Evolutionary conservation across 2,113 vertebrate species (phyloP).

Genomic region (Neodontobutis hainanensis): DNA sequence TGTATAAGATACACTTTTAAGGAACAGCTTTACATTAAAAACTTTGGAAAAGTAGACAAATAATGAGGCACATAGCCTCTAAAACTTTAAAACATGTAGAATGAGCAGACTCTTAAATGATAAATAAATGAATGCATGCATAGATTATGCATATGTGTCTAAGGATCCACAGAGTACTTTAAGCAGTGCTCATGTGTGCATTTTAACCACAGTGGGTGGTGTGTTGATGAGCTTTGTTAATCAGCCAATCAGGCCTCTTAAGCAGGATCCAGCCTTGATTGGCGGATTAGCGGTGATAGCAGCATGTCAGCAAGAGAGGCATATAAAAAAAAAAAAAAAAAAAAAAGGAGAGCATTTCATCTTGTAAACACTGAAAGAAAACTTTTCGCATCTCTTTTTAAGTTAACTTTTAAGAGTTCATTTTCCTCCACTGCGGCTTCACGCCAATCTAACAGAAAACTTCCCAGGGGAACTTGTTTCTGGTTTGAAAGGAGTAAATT

Average conservation of each 20-base stretch:
- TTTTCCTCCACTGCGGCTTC: background rate
- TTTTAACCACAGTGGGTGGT: constrained; percentile 48
- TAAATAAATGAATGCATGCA: constrained; percentile 32
- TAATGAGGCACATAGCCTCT: constrained; percentile 3
- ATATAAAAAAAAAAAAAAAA: no score
- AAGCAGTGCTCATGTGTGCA: constrained; percentile 4
- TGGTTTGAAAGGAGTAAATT: constrained; percentile 8
- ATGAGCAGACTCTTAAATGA: constrained; percentile 23
- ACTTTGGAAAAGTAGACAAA: background rate
- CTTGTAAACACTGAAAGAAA: constrained; percentile 56
- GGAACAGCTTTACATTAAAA: background rate
- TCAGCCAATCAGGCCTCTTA: constrained; percentile 72
- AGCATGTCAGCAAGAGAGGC: constrained; percentile 44
- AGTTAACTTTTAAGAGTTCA: constrained; percentile 16
- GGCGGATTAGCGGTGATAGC: constrained; percentile 65
- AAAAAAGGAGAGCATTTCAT: constrained; percentile 39
- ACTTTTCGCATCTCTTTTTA: constrained; percentile 16
- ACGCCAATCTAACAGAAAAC: constrained; percentile 9
- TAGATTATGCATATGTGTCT: constrained; percentile 40
- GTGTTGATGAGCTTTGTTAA: constrained; percentile 69
- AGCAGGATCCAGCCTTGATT: constrained; percentile 68
- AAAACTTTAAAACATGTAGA: constrained; percentile 2
- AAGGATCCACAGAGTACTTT: constrained; percentile 21
- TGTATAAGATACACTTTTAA: background rate
- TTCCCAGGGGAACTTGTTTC: background rate